A percentile compares a stretch with the other conserved stretches of the same genome.
These are phyloP conservation scores for Drosophila simulans DNA, from an alignment of 1,140 invertebrate genomes.

Conservation along the genomic window DNA sequence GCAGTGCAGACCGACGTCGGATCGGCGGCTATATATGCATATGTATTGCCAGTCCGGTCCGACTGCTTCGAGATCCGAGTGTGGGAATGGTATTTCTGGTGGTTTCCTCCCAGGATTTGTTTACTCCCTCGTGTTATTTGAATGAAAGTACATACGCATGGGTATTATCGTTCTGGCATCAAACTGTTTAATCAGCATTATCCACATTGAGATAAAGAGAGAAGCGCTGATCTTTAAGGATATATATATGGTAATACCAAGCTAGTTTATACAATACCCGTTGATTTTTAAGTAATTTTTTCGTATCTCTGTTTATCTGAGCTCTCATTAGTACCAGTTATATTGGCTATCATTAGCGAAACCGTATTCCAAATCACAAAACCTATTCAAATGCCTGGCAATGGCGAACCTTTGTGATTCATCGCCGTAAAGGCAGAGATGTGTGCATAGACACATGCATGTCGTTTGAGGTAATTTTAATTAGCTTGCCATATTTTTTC, in stretches of 20 bases:
- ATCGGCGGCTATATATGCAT: background rate
- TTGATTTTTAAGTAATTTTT: background rate
- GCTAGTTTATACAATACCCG: background rate
- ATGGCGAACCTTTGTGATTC: slow-evolving; percentile 6
- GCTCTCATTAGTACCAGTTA: background rate
- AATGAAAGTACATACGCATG: too few relatives aligned
- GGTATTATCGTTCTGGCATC: background rate
- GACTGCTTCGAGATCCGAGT: background rate
- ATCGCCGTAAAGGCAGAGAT: background rate
- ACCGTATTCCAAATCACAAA: too few relatives aligned
- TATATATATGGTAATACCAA: background rate
- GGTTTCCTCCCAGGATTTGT: background rate
- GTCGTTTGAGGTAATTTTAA: slow-evolving; percentile 54
- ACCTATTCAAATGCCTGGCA: slow-evolving; percentile 1
- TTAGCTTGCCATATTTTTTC: slow-evolving; percentile 36
- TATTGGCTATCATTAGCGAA: background rate
- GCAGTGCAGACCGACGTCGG: background rate
- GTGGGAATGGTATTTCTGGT: background rate
- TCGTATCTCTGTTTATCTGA: background rate
- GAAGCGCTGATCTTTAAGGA: too few relatives aligned
- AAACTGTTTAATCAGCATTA: background rate
- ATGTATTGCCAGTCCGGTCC: background rate
- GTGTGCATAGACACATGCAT: slow-evolving; percentile 10
- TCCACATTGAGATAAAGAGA: too few relatives aligned
- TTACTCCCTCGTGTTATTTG: too few relatives aligned